Evolutionary conservation across 2,888 invertebrate species (phyloP), one percentile per base, ranked within the genome.

Genomic region (Sminthurinus aureus): DNA sequence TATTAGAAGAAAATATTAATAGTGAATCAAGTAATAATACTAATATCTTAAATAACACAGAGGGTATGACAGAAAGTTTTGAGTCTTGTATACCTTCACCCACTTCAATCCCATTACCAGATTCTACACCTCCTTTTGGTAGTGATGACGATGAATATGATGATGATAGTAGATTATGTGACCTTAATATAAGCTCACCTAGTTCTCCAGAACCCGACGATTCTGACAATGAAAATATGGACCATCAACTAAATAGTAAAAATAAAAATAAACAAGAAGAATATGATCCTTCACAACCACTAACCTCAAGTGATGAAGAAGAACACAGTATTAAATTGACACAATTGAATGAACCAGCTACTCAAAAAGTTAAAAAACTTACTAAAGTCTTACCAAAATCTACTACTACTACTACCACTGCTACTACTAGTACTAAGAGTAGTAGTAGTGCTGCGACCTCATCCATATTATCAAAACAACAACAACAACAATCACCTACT

Each of bases 201-300:
- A 26, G 20, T 3, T 24, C 67, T 6, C n/a, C 18, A 38, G 51
- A 50, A 4, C 38, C 38, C 38, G 38, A 38, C 38, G 38, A 38
- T 38, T 38, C 38, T 38, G 38, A 73, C 11, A 13, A 9, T 4
- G 73, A 81, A 51, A n/a, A 24, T 20, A 26, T 20, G 20, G 18
- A 20, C 24, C 11, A 15, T 18, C 74, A 26, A n/a, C 2, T 20
- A 2, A 50, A n/a, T 38, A n/a, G n/a, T 6, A 69, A 52, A 50
- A 58, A 83, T 1, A 81, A 71, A 50, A 38, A 38, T 38, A 38
- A 38, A 38, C 38, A 38, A 38, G 86, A 85, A 75, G 88, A 87
- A 22, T 89, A 89, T 82, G 89, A 89, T 73, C 89, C 89, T 9
- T 89, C 89, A 0, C 87, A 89, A 64, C 89, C 89, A 0, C 73